These are phyloP conservation scores for Calonectris borealis DNA, from an alignment of 2,113 vertebrate species.

Conservation along the genomic window DNA sequence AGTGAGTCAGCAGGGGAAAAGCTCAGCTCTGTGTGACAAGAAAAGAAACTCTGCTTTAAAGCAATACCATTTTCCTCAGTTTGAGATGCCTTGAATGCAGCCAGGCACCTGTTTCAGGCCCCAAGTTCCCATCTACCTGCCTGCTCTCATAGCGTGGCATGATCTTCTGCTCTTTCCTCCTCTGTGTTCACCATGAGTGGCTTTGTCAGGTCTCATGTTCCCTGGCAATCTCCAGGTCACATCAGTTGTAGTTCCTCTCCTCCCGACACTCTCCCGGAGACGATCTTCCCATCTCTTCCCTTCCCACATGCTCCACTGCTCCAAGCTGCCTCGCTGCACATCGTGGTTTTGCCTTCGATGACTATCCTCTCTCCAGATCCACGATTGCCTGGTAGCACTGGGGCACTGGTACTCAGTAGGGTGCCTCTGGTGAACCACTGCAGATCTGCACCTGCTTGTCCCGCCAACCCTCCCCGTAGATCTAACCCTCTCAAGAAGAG, in stretches of 20 bases:
- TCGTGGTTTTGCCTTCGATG: background rate
- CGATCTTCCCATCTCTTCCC: background rate
- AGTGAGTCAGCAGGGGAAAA: background rate
- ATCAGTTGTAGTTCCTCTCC: background rate
- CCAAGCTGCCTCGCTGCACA: accelerated
- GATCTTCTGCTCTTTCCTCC: background rate
- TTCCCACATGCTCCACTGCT: background rate
- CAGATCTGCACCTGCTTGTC: background rate
- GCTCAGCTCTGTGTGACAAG: background rate
- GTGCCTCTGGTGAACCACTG: background rate
- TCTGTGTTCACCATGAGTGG: background rate
- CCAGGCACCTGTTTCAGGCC: background rate
- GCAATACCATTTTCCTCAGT: background rate
- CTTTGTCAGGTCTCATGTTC: slow-evolving; percentile 10
- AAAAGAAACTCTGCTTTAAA: background rate
- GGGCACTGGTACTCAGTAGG: background rate
- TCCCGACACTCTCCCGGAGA: background rate
- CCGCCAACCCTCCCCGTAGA: background rate
- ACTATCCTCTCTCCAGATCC: background rate
- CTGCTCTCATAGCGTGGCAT: background rate
- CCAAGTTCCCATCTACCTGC: background rate
- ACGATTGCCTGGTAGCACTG: background rate
- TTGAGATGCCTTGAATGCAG: background rate
- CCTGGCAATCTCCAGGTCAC: background rate
- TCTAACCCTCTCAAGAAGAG: background rate